A percentile compares a stretch with the other conserved stretches of the same genome.
phyloP scores from a whole-genome alignment of 2,113 vertebrate genomes.

The Nesogale talazaci region DNA sequence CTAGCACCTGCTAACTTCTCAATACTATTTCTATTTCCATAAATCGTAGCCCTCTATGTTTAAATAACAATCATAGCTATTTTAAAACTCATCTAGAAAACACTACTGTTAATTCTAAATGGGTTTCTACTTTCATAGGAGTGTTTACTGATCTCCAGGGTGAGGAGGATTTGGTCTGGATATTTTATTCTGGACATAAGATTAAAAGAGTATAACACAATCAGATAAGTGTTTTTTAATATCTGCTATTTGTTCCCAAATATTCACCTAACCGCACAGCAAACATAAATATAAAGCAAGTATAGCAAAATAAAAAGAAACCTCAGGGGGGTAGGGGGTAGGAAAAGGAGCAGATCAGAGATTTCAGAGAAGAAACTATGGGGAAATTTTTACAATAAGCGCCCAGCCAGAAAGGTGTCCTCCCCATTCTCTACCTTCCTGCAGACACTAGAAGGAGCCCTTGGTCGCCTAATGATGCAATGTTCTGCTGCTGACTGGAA shows the following conservation, averaged over 20 bases:
- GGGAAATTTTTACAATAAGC: not conserved
- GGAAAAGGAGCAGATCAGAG: not conserved
- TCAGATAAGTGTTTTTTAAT: not conserved
- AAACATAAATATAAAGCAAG: not conserved
- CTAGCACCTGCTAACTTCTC: no score
- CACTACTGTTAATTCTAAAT: not conserved
- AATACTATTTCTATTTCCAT: no score
- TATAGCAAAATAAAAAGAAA: not conserved
- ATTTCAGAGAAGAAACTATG: not conserved
- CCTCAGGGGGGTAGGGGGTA: not conserved
- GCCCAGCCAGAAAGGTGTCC: not conserved
- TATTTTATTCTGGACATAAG: no score
- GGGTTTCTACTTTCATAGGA: not conserved
- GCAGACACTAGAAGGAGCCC: no score
- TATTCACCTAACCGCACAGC: not conserved
- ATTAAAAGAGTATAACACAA: not conserved
- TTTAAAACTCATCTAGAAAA: not conserved
- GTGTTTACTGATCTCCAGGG: not conserved
- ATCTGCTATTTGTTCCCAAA: constrained; percentile 22
- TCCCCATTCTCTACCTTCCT: not conserved
- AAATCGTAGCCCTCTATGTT: not conserved
- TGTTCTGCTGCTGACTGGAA: no score
- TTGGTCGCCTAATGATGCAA: no score
- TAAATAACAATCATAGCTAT: not conserved
- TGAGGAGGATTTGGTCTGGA: no score